A percentile compares a stretch with the other conserved stretches of the same genome.
phyloP scores from a whole-genome alignment of 2,113 vertebrate species.

The Ochotona princeps region DNA sequence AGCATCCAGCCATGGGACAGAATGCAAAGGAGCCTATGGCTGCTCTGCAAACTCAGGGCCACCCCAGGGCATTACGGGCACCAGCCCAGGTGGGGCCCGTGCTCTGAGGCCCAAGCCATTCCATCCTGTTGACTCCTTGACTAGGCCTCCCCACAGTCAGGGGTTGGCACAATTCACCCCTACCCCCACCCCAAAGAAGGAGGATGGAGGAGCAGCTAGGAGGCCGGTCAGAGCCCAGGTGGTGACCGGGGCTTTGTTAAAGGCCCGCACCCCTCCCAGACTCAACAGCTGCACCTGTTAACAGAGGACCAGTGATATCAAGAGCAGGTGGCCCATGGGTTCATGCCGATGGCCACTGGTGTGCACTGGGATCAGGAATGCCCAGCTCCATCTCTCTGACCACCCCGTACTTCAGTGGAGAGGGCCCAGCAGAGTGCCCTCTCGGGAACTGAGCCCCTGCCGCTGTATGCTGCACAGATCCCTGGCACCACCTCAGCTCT shows the following conservation, averaged over 20 bases:
- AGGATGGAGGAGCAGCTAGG: not conserved
- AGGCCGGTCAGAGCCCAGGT: not conserved
- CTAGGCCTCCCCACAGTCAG: not conserved
- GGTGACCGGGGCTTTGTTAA: not conserved
- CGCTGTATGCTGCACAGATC: conserved; percentile 67
- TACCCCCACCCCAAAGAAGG: not conserved
- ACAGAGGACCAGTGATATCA: not conserved
- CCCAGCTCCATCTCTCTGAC: not conserved
- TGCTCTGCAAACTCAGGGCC: not conserved
- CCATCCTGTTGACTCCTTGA: not conserved
- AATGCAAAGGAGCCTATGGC: not conserved
- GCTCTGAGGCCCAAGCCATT: conserved; percentile 6
- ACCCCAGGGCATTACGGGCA: not conserved
- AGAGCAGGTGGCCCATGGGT: too few relatives aligned
- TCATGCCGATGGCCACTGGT: not conserved
- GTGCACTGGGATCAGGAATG: not conserved
- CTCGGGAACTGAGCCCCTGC: not conserved
- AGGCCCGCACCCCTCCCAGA: not conserved
- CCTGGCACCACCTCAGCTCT: conserved; percentile 73
- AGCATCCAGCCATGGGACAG: not conserved
- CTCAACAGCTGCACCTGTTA: not conserved
- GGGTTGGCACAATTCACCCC: too few relatives aligned
- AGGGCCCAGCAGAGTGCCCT: not conserved
- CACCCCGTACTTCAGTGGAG: not conserved
- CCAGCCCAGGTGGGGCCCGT: not conserved